Evolutionary conservation across 2,888 invertebrate species (phyloP).

Genomic region (Lathronympha strigana): DNA sequence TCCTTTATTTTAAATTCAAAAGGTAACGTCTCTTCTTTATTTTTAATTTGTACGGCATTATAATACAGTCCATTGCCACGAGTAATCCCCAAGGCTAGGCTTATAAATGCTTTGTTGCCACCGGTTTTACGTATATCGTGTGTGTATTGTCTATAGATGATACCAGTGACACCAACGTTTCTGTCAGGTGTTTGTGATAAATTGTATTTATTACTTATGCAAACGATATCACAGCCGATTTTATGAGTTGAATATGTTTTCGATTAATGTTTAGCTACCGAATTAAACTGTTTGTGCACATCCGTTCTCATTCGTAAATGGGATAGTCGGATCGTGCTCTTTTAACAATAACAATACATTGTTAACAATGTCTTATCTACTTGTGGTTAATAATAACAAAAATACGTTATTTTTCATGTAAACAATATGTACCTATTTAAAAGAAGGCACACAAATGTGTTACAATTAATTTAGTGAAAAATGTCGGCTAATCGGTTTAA

Average conservation of each 20-base stretch:
- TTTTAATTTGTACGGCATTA: slow-evolving; percentile 6
- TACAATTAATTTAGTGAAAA: too few species aligned
- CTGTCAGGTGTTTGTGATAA: slow-evolving; percentile 61
- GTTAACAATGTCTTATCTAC: too few species aligned
- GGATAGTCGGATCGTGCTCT: too few species aligned
- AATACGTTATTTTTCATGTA: too few species aligned
- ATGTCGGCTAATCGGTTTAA: too few species aligned
- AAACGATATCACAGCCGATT: slow-evolving; percentile 53
- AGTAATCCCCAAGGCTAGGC: slow-evolving; percentile 31
- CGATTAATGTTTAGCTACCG: background rate
- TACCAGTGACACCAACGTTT: slow-evolving; percentile 67
- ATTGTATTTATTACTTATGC: slow-evolving; percentile 60
- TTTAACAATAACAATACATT: too few species aligned
- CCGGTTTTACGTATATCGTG: slow-evolving; percentile 72
- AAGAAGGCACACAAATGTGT: too few species aligned
- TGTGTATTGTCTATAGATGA: slow-evolving; percentile 60
- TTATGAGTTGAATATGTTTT: slow-evolving; percentile 9
- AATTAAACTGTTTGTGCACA: background rate
- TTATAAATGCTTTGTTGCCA: slow-evolving; percentile 46
- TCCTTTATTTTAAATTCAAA: background rate
- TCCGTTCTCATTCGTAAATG: background rate
- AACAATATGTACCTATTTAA: too few species aligned
- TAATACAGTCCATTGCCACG: slow-evolving; percentile 25
- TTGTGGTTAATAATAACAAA: too few species aligned
- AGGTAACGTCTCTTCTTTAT: background rate